phyloP scores from a whole-genome alignment of 37 sponge, comb jelly and placozoan species.

The Theonella swinhoei region DNA sequence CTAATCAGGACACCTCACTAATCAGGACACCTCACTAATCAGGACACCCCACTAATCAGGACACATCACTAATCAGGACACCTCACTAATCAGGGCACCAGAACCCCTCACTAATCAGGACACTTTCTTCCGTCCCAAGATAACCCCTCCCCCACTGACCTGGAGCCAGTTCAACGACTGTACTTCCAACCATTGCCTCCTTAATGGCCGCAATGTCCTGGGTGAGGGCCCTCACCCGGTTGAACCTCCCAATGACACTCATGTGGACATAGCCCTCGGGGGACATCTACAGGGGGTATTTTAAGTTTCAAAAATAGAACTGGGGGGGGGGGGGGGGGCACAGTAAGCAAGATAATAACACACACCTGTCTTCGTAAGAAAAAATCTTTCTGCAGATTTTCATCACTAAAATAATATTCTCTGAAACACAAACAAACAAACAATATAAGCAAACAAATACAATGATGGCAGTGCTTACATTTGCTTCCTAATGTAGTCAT shows the following conservation, averaged over 20 bases:
- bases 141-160: too few relatives aligned
- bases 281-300: conserved; percentile 81
- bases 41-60: too few relatives aligned
- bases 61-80: too few relatives aligned
- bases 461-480: conserved; percentile 58
- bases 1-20: too few relatives aligned
- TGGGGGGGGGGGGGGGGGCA: not conserved
- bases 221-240: conserved; percentile 84
- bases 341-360: not conserved
- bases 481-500: conserved; percentile 85
- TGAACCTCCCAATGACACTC: conserved; percentile 84
- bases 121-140: too few relatives aligned
- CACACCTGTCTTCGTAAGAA: conserved; percentile 88
- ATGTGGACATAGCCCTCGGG: conserved; percentile 90
- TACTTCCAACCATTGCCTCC: conserved; percentile 65
- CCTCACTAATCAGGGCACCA: too few relatives aligned
- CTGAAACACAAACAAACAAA: conserved; percentile 51
- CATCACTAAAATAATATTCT: conserved; percentile 97
- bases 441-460: not conserved
- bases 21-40: too few relatives aligned
- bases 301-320: not conserved
- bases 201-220: conserved; percentile 80
- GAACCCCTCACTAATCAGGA: too few relatives aligned
- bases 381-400: conserved; percentile 93
- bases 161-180: conserved; percentile 42